These are phyloP conservation scores for Picathartes gymnocephalus DNA, from an alignment of 2,113 vertebrate species.

Conservation along the genomic window DNA sequence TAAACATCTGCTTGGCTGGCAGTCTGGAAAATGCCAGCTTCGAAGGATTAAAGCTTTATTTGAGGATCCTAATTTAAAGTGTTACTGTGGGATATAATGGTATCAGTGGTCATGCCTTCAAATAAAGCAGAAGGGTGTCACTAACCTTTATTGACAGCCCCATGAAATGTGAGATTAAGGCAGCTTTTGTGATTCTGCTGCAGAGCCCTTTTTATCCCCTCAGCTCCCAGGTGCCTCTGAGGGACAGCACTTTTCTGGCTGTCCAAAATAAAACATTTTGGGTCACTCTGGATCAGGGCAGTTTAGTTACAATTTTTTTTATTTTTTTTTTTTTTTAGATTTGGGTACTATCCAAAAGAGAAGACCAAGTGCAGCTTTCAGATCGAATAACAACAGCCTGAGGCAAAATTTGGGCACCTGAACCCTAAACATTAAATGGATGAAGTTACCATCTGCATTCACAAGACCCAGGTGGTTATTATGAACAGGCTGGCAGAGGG, in stretches of 20 bases:
- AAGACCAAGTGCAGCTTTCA: background rate
- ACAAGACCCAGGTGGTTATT: background rate
- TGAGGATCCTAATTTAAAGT: conserved; percentile 31
- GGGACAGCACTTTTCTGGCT: background rate
- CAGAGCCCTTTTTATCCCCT: background rate
- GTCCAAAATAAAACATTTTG: background rate
- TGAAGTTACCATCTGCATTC: background rate
- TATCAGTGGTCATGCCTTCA: background rate
- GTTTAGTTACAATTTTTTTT: background rate
- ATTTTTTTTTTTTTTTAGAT: background rate
- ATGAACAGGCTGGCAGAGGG: background rate
- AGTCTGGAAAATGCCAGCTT: conserved; percentile 32
- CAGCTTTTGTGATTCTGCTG: background rate
- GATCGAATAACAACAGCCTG: background rate
- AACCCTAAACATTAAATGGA: background rate
- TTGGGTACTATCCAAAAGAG: background rate
- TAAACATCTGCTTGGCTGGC: background rate
- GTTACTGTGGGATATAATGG: background rate
- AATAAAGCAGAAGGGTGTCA: conserved; percentile 54
- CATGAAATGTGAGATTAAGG: conserved; percentile 35
- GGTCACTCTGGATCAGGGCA: background rate
- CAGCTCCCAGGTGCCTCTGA: background rate
- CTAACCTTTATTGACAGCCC: conserved; percentile 53
- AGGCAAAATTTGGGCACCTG: background rate
- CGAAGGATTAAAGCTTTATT: conserved; percentile 33